phyloP scores from a whole-genome alignment of 2,113 vertebrate genomes.

The Calcarius ornatus region DNA sequence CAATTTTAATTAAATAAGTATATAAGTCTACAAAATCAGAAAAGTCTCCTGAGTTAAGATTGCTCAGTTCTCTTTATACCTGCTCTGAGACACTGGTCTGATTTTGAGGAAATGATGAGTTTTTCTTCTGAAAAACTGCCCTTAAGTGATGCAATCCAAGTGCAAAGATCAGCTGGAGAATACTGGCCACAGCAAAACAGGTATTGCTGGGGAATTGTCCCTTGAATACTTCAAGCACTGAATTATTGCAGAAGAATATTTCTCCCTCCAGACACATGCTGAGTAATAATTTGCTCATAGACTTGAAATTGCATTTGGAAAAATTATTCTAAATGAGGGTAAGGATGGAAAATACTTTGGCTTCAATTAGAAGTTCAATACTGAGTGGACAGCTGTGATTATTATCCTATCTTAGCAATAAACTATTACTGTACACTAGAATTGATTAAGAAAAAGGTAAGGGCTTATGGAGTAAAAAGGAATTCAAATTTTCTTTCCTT shows the following conservation, averaged over 20 bases:
- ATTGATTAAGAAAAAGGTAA: not conserved
- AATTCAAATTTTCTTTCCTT: not conserved
- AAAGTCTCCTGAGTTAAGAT: not conserved
- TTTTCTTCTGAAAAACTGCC: not conserved
- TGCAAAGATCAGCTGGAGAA: not conserved
- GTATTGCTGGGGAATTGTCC: not conserved
- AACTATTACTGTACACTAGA: not conserved
- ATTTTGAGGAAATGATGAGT: not conserved
- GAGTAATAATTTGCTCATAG: not conserved
- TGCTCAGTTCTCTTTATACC: not conserved
- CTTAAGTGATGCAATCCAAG: not conserved
- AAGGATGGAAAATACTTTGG: not conserved
- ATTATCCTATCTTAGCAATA: not conserved
- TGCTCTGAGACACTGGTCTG: not conserved
- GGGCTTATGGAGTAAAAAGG: not conserved
- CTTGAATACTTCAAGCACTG: not conserved
- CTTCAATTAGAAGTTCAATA: not conserved
- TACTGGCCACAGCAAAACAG: not conserved
- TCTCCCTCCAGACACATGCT: not conserved
- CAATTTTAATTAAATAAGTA: not conserved
- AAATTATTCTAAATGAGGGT: not conserved
- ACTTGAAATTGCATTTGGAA: slow-evolving; percentile 4
- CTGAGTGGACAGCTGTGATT: not conserved
- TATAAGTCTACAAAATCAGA: not conserved
- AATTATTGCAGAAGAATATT: not conserved